These are phyloP conservation scores for Tetragnatha montana DNA, from an alignment of 2,888 invertebrate genomes.

Conservation along the genomic window DNA sequence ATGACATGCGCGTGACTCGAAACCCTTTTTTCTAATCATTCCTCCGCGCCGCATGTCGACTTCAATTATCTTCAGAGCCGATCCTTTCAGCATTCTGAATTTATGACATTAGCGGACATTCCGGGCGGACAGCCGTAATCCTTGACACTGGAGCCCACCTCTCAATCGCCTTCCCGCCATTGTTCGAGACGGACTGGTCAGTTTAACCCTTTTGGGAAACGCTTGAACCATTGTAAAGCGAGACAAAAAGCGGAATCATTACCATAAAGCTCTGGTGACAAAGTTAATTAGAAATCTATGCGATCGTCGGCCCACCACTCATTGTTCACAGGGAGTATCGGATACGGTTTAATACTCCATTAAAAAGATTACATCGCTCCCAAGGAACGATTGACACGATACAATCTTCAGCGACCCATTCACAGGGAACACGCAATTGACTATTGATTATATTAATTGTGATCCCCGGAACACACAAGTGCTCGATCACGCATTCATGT, in stretches of 20 bases:
- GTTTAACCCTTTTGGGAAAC: constrained; percentile 59
- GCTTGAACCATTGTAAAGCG: constrained; percentile 59
- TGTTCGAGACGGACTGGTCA: constrained; percentile 25
- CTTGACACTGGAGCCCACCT: not conserved
- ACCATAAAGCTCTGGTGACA: constrained; percentile 61
- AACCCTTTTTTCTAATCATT: not conserved
- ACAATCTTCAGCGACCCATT: constrained; percentile 62
- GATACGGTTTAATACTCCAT: constrained; percentile 70
- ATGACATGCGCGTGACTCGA: not conserved
- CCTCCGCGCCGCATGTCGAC: not conserved
- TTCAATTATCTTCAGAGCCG: not conserved
- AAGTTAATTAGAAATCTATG: constrained; percentile 70
- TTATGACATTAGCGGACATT: not conserved
- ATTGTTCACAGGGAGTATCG: constrained; percentile 66
- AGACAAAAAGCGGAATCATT: constrained; percentile 63
- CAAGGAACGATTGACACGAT: constrained; percentile 66
- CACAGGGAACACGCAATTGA: constrained; percentile 65
- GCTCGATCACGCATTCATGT: constrained; percentile 65
- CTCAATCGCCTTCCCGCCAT: not conserved
- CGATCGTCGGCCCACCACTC: constrained; percentile 57
- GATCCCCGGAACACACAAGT: constrained; percentile 64
- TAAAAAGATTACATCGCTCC: constrained; percentile 67
- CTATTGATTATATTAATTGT: constrained; percentile 68
- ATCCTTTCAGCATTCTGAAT: not conserved
- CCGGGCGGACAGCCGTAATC: not conserved